Conservation (phyloP, 1,140 invertebrate species). For the Drosophila pseudoananassae region DNA sequence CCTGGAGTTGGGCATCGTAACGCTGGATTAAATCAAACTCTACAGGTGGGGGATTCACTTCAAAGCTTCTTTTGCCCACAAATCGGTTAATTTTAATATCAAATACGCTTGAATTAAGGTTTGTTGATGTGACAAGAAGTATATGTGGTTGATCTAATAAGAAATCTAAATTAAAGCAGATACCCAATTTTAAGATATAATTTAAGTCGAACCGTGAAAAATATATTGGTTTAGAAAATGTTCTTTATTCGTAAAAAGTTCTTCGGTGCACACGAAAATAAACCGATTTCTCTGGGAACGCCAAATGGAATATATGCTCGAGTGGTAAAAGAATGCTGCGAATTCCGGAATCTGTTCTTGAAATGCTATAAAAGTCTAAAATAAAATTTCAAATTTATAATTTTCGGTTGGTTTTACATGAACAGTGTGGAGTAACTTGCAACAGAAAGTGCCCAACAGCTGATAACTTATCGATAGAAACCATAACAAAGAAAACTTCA, state of each 20-base stretch:
- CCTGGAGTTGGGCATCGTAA: slow-evolving; percentile 38
- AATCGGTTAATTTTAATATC: slow-evolving; percentile 73
- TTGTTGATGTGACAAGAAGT: slow-evolving; percentile 48
- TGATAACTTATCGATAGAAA: slow-evolving; percentile 27
- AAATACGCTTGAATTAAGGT: slow-evolving; percentile 54
- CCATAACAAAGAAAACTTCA: background rate
- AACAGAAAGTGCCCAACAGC: slow-evolving; percentile 6
- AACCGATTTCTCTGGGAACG: slow-evolving; percentile 64
- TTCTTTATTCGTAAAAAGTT: slow-evolving; percentile 12
- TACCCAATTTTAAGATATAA: background rate
- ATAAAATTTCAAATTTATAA: background rate
- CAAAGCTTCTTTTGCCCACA: slow-evolving; percentile 52
- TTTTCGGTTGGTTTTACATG: background rate
- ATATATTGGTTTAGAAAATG: slow-evolving; percentile 43
- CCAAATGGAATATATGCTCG: slow-evolving; percentile 72
- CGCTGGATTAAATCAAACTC: slow-evolving; percentile 43
- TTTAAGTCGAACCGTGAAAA: slow-evolving; percentile 51
- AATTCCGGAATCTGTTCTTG: slow-evolving; percentile 69
- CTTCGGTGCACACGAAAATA: slow-evolving; percentile 64
- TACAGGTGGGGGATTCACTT: background rate
- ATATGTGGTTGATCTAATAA: slow-evolving; percentile 71
- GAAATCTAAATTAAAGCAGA: background rate
- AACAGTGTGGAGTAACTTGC: background rate
- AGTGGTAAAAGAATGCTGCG: slow-evolving; percentile 55
- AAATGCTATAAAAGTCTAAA: slow-evolving; percentile 65